Evolutionary conservation across 2,797 vertebrate species (phyloP), one percentile per base, ranked within the genome.

Genomic region (Pantherophis vulpinus): DNA sequence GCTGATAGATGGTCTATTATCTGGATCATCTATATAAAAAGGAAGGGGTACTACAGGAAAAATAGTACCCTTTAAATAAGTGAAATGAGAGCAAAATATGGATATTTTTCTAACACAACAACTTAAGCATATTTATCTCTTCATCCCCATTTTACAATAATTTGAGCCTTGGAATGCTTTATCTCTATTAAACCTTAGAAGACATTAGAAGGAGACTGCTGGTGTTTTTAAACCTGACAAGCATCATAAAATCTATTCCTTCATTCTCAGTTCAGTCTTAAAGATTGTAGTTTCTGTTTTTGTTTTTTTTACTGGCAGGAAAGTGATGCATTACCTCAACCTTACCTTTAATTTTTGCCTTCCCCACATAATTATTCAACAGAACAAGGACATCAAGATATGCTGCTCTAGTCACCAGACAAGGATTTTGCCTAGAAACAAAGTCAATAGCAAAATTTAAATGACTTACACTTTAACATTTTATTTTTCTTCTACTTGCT

Each of bases 321-420:
- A 94, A 95, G 47, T 94, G 93, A 58, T 97, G 95, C 25, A 91
- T n/a, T 1, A 59, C 0, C 12, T 95, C 92, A 97, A 92, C 94
- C 93, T 95, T 94, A 95, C 96, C 95, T 94, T 93, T 96, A 93
- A 94, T 96, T 79, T 95, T 92, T 51, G 93, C 92, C 92, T 94
- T 97, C 66, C 95, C 93, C 27, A 97, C 92, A 92, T 97, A 97
- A 96, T 90, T 97, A 96, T 97, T 98, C 95, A 99, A 95, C 90
- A 98, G 96, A 95, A 97, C 94, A 95, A 99, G 94, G 94, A 99
- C 96, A 94, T 99, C 99, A 93, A 99, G 96, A 95, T 97, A 98
- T 16, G 98, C 98, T 92, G 98, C 98, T 98, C 99, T 98, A 93
- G 99, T 99, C 95, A 99, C 98, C 95, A 98, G 96, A 96, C 99